phyloP scores from a whole-genome alignment of 2,113 vertebrate genomes.

The Hymenochirus boettgeri region DNA sequence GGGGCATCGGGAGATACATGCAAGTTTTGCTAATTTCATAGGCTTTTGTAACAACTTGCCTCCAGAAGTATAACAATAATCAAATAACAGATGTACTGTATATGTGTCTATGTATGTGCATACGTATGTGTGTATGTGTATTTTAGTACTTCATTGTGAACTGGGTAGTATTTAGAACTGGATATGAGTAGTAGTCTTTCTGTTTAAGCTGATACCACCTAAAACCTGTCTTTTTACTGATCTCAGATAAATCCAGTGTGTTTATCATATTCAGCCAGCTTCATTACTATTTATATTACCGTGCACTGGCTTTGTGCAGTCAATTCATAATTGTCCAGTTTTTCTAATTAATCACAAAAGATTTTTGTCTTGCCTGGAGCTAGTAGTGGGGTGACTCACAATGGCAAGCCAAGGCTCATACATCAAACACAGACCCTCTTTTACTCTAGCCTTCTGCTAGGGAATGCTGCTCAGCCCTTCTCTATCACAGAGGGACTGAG shows the following conservation, averaged over 20 bases:
- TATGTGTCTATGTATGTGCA: not conserved
- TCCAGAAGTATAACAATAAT: not conserved
- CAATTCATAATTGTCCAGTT: slow-evolving; percentile 85
- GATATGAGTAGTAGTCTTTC: slow-evolving; percentile 56
- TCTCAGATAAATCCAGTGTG: slow-evolving; percentile 57
- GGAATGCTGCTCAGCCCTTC: slow-evolving; percentile 54
- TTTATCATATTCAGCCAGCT: slow-evolving; percentile 60
- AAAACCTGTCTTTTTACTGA: slow-evolving; percentile 51
- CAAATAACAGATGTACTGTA: not conserved
- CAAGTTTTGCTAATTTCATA: slow-evolving; percentile 48
- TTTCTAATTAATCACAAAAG: slow-evolving; percentile 93
- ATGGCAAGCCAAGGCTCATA: slow-evolving; percentile 77
- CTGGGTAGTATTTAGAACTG: slow-evolving; percentile 18
- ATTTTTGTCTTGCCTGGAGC: slow-evolving; percentile 85
- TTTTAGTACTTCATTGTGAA: too few species aligned
- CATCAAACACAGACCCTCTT: slow-evolving; percentile 75
- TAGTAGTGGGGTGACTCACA: slow-evolving; percentile 76
- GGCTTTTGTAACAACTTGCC: not conserved
- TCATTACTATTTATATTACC: slow-evolving; percentile 81
- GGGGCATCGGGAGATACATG: slow-evolving; percentile 45
- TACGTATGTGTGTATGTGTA: not conserved
- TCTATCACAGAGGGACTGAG: slow-evolving; percentile 39
- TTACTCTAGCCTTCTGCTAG: slow-evolving; percentile 63
- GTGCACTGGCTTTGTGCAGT: slow-evolving; percentile 68
- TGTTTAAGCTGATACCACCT: slow-evolving; percentile 61